These are phyloP conservation scores for Dolichopus griseipennis DNA, from an alignment of 2,888 invertebrate species.

Conservation along the genomic window DNA sequence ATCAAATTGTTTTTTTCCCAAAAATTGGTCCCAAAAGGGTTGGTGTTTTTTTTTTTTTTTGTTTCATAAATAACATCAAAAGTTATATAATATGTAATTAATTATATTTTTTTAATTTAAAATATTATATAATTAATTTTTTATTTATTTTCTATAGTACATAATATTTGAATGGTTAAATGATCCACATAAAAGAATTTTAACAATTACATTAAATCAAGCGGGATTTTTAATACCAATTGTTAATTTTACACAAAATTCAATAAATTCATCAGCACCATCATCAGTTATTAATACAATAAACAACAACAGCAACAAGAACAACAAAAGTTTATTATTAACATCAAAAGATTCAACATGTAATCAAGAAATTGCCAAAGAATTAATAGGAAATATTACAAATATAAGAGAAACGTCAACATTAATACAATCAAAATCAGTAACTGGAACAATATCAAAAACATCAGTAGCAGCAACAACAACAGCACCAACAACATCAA, in stretches of 20 bases:
- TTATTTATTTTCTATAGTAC: conserved; percentile 27
- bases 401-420: neutral
- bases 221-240: conserved; percentile 45
- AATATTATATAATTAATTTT: too few species aligned
- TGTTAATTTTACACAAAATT: conserved; percentile 15
- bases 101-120: too few species aligned
- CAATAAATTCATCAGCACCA: conserved; percentile 16
- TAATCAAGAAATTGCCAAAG: conserved; percentile 14
- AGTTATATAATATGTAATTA: too few species aligned
- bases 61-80: too few species aligned
- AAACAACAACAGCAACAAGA: conserved; percentile 19
- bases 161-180: conserved; percentile 42
- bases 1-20: too few species aligned
- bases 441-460: conserved; percentile 21
- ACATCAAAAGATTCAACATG: conserved; percentile 13
- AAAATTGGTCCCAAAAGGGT: too few species aligned
- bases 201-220: conserved; percentile 42
- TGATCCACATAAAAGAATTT: conserved; percentile 35
- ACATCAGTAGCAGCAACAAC: conserved; percentile 28
- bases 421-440: neutral
- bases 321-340: conserved; percentile 15
- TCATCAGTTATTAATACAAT: conserved; percentile 15
- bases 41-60: too few species aligned
- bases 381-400: neutral
- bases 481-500: conserved; percentile 25